These are phyloP conservation scores for Mus pahari DNA, from an alignment of 2,113 vertebrate species.

Conservation along the genomic window DNA sequence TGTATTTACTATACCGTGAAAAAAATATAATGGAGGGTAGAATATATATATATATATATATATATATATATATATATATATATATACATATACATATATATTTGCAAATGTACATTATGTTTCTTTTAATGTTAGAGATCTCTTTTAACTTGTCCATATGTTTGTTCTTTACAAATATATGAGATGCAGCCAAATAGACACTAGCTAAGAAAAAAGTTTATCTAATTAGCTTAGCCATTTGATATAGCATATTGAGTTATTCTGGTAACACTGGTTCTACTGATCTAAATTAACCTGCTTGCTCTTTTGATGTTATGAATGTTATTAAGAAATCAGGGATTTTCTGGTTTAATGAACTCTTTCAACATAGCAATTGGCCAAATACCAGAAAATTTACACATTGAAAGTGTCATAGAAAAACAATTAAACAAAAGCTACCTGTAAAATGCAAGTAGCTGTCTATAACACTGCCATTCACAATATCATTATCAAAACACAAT, in stretches of 20 bases:
- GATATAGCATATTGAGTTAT: background rate
- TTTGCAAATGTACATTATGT: background rate
- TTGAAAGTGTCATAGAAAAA: background rate
- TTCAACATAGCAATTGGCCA: background rate
- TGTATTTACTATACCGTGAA: background rate
- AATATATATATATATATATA: background rate
- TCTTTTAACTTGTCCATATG: background rate
- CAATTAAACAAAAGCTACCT: background rate
- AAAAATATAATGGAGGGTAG: background rate
- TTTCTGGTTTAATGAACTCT: background rate
- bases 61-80: background rate
- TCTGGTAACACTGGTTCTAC: background rate
- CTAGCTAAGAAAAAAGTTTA: background rate
- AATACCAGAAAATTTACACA: background rate
- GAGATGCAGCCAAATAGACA: background rate
- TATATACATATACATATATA: background rate
- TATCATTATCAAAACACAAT: background rate
- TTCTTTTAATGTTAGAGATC: background rate
- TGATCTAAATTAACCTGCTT: background rate
- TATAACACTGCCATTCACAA: background rate
- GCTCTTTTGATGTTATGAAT: background rate
- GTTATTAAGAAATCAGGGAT: background rate
- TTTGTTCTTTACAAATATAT: background rate
- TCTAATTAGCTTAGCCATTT: conserved; percentile 31
- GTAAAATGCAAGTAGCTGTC: too few species aligned